Conservation (phyloP, 2,888 invertebrate species). For the Buathra laborator region DNA sequence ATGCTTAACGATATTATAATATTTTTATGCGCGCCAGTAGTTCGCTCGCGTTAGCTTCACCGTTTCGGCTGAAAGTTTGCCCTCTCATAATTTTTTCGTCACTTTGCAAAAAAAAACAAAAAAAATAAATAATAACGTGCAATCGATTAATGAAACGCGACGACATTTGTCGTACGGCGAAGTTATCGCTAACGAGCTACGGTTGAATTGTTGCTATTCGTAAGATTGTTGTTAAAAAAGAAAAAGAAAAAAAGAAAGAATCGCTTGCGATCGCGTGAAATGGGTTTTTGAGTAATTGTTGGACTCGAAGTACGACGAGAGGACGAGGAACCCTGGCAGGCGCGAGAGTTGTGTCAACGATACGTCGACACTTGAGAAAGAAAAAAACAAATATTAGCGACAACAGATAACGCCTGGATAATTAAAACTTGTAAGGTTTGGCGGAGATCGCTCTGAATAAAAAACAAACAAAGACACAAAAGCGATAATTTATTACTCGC, state of each 20-base stretch:
- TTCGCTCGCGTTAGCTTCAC: constrained; percentile 79
- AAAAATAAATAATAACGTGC: constrained; percentile 1
- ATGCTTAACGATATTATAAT: constrained; percentile 85
- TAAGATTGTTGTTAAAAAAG: constrained; percentile 84
- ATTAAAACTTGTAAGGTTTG: constrained; percentile 73
- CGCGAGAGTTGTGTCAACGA: constrained; percentile 79
- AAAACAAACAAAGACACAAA: constrained; percentile 67
- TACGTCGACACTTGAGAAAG: constrained; percentile 76
- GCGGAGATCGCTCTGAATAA: constrained; percentile 78
- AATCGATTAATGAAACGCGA: not conserved
- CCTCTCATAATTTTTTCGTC: constrained; percentile 17
- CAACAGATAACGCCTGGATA: constrained; percentile 13
- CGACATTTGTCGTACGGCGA: constrained; percentile 64
- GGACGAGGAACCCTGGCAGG: constrained; percentile 75
- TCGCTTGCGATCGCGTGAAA: constrained; percentile 79
- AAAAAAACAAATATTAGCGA: constrained; percentile 67
- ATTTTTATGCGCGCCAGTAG: constrained; percentile 83
- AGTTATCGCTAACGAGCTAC: constrained; percentile 81
- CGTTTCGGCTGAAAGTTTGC: constrained; percentile 38
- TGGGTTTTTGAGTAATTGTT: constrained; percentile 61
- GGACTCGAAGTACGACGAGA: constrained; percentile 54
- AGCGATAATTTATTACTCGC: constrained; percentile 76
- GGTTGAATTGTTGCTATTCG: constrained; percentile 84
- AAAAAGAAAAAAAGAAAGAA: constrained; percentile 10
- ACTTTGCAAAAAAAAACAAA: not conserved